phyloP scores from a whole-genome alignment of 2,888 invertebrate genomes.

The Lampropteryx suffumata region DNA sequence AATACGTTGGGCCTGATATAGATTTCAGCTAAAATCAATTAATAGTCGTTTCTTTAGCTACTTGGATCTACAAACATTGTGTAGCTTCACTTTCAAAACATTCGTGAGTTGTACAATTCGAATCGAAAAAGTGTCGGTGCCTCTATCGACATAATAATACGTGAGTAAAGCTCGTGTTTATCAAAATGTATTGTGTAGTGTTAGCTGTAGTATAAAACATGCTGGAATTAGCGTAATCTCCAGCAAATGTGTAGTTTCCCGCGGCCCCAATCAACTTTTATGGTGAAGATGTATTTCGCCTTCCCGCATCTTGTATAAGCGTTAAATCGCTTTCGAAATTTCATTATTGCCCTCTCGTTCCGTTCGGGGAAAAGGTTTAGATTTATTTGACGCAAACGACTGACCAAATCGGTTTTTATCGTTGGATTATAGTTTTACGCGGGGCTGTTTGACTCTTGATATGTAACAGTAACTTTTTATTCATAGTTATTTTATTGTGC shows the following conservation, averaged over 20 bases:
- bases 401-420: constrained; percentile 30
- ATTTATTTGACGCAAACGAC: constrained; percentile 45
- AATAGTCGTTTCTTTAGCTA: no score
- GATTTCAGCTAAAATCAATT: no score
- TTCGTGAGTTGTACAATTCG: no score
- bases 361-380: constrained; percentile 38
- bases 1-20: no score
- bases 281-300: constrained; percentile 29
- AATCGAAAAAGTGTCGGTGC: no score
- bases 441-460: constrained; percentile 1
- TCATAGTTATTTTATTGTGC: constrained; percentile 8
- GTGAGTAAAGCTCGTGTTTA: no score
- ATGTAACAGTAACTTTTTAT: constrained; percentile 4
- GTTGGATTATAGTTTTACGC: constrained; percentile 21
- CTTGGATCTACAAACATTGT: no score
- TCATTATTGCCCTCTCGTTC: constrained; percentile 38
- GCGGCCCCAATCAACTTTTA: constrained; percentile 33
- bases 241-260: constrained; percentile 19
- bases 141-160: no score
- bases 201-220: no score
- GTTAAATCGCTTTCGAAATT: constrained; percentile 47
- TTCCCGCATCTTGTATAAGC: constrained; percentile 40
- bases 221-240: constrained; percentile 12
- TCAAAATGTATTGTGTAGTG: no score
- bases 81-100: no score